Evolutionary conservation across 2,888 invertebrate species (phyloP), one percentile per base, ranked within the genome.

Genomic region (Caenorhabditis sulstoni): DNA sequence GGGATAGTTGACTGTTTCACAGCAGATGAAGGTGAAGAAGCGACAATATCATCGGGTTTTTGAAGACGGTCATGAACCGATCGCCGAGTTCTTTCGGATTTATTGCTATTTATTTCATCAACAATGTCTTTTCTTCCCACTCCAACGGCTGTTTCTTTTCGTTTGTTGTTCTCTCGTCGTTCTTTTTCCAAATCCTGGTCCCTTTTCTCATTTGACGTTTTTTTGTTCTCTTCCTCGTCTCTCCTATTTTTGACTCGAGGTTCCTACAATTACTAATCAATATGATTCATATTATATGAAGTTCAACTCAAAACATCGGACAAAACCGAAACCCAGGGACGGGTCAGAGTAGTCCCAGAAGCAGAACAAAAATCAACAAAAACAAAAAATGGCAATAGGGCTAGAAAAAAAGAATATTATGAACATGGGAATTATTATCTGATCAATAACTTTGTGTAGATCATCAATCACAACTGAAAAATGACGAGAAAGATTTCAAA

Each of bases 61-160:
- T 73, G 73, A 35, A 73, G 64, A 11, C 73, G 55, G 37, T 73
- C 68, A 35, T 73, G 73, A 9, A 66, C 65, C 5, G 70, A 61
- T 39, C 58, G 37, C n/a, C 68, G 57, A 8, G 77, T 57, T 14
- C 53, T 49, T 18, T 68, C 74, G 16, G 35, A 1, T 5, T 37
- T 29, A 5, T 29, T 29, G 7, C 3, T 20, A n/a, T 47, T 50
- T 3, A 22, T 58, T 18, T 35, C 44, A 20, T 8, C 44, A 11
- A 47, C 37, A 16, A 52, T 50, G 37, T 74, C 50, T 9, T 59
- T 45, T 41, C 45, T 39, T 45, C 44, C 29, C 53, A 29, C 7
- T 29, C 29, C 4, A 29, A n/a, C n/a, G n/a, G n/a, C n/a, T n/a
- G n/a, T 7, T 29, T 29, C 29, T 29, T 29, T 7, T 4, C 35